Percentiles rank a stretch among this genome's conserved stretches.
phyloP scores from a whole-genome alignment of 1,140 invertebrate genomes.

The Orchesella cincta region DNA sequence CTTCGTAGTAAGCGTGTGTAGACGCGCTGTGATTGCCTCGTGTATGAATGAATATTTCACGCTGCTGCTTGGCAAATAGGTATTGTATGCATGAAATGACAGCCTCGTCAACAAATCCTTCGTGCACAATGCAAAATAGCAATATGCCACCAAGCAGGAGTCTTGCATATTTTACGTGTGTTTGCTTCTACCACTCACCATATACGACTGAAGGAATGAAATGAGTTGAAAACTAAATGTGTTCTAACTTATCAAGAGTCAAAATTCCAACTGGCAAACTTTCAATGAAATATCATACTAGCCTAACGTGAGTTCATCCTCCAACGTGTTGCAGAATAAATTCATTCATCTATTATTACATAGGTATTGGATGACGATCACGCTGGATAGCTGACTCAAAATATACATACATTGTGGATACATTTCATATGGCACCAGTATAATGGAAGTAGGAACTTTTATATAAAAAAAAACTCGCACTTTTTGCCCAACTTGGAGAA shows the following conservation, averaged over 20 bases:
- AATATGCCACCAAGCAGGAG: neutral
- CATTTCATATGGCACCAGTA: no score
- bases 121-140: neutral
- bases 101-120: neutral
- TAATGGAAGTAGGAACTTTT: no score
- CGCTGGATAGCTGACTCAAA: no score
- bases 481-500: no score
- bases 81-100: neutral
- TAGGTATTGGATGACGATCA: neutral
- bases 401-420: no score
- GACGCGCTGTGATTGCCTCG: no score
- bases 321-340: constrained; percentile 27
- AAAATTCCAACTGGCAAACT: constrained; percentile 9
- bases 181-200: neutral
- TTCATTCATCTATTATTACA: constrained; percentile 5
- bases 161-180: no score
- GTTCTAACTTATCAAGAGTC: constrained; percentile 19
- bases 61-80: neutral
- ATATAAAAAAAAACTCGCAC: no score
- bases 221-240: neutral
- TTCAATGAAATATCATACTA: constrained; percentile 25
- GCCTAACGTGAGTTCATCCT: neutral
- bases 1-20: no score
- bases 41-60: neutral
- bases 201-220: neutral